These are phyloP conservation scores for Pseudotriccus pelzelni DNA, from an alignment of 2,797 vertebrate species.

Conservation along the genomic window DNA sequence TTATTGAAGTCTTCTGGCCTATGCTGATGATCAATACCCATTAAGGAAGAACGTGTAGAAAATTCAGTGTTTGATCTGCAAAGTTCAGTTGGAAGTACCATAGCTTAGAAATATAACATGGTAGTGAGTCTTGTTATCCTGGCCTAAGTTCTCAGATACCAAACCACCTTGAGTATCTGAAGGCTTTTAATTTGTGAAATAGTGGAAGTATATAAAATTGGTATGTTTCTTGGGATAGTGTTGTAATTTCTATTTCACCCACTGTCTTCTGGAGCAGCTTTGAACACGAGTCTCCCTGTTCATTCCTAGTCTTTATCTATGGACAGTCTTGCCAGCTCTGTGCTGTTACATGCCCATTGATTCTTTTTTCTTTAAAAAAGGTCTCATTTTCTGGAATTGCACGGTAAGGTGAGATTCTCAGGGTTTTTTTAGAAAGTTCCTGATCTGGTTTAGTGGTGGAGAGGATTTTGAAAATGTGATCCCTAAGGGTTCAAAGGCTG, in stretches of 20 bases:
- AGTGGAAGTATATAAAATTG: neutral
- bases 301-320: neutral
- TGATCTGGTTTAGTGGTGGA: neutral
- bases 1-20: slow-evolving; percentile 15
- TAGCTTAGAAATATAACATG: neutral
- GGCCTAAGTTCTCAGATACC: neutral
- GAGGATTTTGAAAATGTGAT: slow-evolving; percentile 7
- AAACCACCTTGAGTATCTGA: neutral
- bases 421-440: neutral
- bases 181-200: neutral
- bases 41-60: slow-evolving; percentile 13
- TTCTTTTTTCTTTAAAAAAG: neutral
- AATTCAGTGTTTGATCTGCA: neutral
- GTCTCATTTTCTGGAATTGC: neutral
- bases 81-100: neutral
- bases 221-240: neutral
- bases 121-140: neutral
- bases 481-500: neutral
- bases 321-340: neutral
- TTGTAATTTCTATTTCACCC: neutral
- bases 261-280: neutral
- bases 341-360: neutral
- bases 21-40: slow-evolving; percentile 36
- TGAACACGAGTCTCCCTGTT: neutral
- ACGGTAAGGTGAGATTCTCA: neutral